Conservation (phyloP, 2,113 vertebrate species). For the Cryptoleucopteryx plumbea region DNA sequence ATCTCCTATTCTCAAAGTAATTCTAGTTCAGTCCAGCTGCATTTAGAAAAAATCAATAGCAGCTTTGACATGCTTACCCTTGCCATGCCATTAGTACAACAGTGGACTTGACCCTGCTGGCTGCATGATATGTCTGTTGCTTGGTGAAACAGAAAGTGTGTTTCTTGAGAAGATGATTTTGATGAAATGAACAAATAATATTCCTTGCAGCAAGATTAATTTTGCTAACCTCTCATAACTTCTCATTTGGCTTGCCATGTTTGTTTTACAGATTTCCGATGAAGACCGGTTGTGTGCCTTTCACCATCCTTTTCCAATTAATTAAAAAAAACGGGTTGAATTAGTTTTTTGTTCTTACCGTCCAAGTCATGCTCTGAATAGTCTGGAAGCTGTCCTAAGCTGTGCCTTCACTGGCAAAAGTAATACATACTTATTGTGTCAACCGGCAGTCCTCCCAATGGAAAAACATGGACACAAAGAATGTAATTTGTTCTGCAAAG, state of each 20-base stretch:
- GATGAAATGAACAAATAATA: neutral
- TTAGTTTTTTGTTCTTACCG: neutral
- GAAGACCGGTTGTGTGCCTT: neutral
- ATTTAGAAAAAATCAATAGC: constrained; percentile 19
- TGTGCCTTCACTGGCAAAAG: neutral
- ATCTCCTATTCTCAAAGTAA: neutral
- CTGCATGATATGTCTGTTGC: neutral
- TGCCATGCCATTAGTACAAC: neutral
- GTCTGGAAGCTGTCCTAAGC: neutral
- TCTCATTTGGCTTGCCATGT: neutral
- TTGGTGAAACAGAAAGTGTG: neutral
- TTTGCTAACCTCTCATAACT: neutral
- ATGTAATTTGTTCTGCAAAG: neutral
- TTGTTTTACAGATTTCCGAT: neutral
- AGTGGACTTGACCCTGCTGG: neutral
- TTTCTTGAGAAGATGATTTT: neutral
- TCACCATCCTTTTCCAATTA: neutral
- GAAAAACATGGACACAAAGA: neutral
- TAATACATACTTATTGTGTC: neutral
- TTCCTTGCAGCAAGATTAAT: neutral
- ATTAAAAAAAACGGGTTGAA: neutral
- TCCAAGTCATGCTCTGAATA: neutral
- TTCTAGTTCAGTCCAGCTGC: neutral
- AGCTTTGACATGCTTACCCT: neutral
- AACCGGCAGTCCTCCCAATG: neutral